Percentiles rank a stretch among this genome's conserved stretches.
Conservation (phyloP, 2,113 vertebrate genomes). For the Narcine bancroftii region DNA sequence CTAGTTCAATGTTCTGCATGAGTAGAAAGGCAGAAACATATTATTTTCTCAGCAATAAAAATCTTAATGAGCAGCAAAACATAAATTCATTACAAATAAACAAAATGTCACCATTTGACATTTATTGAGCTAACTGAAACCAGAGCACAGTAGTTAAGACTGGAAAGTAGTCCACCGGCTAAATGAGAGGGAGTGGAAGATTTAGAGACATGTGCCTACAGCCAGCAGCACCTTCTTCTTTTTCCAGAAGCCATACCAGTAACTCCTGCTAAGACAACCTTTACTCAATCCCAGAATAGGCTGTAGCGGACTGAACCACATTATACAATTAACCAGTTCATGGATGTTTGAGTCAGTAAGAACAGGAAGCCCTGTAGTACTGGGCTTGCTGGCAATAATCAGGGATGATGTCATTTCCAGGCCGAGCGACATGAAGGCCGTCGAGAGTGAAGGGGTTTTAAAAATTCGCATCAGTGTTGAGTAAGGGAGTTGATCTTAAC, state of each 20-base stretch:
- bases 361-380: no score
- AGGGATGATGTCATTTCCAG: no score
- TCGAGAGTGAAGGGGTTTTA: no score
- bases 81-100: background rate
- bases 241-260: background rate
- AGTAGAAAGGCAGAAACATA: background rate
- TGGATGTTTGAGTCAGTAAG: no score
- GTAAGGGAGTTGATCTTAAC: no score
- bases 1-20: background rate
- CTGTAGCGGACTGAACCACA: no score
- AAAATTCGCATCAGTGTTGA: no score
- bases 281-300: background rate
- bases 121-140: background rate
- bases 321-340: no score
- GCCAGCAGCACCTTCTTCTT: background rate
- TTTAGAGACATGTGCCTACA: background rate
- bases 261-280: background rate
- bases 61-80: background rate
- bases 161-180: background rate
- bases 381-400: no score
- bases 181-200: background rate
- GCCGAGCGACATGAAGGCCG: no score
- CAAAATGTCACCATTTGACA: conserved; percentile 18
- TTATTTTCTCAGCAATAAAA: background rate
- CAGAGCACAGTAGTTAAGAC: background rate